phyloP scores from a whole-genome alignment of 1,140 invertebrate genomes.

The Homarus americanus region DNA sequence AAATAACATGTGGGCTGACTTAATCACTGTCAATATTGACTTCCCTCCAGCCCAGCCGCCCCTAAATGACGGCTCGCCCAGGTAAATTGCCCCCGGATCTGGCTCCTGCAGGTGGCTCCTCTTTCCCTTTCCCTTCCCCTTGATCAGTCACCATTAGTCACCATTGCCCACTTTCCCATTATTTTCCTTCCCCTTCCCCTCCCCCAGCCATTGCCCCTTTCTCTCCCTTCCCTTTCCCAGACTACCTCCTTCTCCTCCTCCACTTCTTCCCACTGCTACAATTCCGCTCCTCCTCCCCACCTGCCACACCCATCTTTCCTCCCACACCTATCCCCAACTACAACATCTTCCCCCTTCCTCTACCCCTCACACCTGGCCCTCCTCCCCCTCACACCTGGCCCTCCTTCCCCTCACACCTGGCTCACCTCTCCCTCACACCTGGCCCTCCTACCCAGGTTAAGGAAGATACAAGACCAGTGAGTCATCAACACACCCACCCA shows the following conservation, averaged over 20 bases:
- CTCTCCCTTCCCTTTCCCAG: background rate
- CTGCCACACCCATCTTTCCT: background rate
- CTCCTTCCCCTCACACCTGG: too few relatives aligned
- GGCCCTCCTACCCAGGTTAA: too few relatives aligned
- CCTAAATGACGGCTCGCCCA: conserved; percentile 44
- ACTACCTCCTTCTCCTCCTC: background rate
- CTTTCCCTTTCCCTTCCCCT: background rate
- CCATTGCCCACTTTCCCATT: background rate
- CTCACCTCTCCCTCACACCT: too few relatives aligned
- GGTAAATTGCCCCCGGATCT: conserved; percentile 52
- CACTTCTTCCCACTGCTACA: too few relatives aligned
- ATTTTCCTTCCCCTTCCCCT: background rate
- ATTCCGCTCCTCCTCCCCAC: too few relatives aligned
- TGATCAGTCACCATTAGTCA: background rate
- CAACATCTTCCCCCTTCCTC: background rate
- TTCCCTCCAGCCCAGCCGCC: background rate
- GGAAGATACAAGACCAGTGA: too few relatives aligned
- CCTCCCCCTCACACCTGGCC: too few relatives aligned
- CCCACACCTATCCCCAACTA: background rate
- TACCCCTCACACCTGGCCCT: background rate
- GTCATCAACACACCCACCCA: too few relatives aligned
- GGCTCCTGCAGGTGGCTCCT: background rate
- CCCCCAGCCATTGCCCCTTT: background rate
- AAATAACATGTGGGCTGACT: conserved; percentile 53
- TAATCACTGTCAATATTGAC: conserved; percentile 62